Base-by-base conservation (phyloP, 2,113 vertebrate species). In the Dunckerocampus dactyliophorus region DNA sequence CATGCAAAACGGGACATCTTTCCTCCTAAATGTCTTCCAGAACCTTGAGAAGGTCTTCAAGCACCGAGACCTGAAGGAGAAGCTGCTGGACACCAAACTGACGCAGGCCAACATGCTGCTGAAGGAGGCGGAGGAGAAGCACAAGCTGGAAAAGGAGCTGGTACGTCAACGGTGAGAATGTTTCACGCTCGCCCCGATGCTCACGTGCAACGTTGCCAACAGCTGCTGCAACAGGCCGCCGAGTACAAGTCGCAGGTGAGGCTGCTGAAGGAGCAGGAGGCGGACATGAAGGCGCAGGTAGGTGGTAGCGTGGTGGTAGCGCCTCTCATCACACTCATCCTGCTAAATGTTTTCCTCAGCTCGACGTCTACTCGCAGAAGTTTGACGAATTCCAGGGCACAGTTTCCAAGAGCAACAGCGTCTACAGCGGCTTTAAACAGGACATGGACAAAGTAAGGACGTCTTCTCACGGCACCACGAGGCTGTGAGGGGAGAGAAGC, bases 41-140 rank as follows among this genome's bases (percentile, higher is more conserved):
- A 96, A 99, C 84, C 90, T 99, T 80, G 94, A 99, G 78, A 98
- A 98, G 87, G 94, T 99, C 74, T 98, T 99, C 90, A 97, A 98
- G 73, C 95, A 99, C 85, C 87, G 93, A 89, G 96, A 99, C 76
- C 90, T 99, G 83, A 95, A 99, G 53, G 96, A 99, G 88, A 95
- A 99, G 85, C 87, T 99, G 71, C 89, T 95, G 83, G 96, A 99
- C 67, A 95, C 95, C 58, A 98, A 98, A 75, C 89, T 99, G 4
- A 76, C 92, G 13, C 93, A 99, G 75, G 95, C 95, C 1, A 94
- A 94, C 80, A 78, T 95, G 83, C 64, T 95, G 62, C 91, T 98
- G 87, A 95, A 95, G 78, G 94, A 97, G 75, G 86, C 89, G 0
- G 91, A 95, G 77, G 93, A 94, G 34, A 92, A 88, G 71, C 94